Conservation (phyloP, 2,113 vertebrate species). For the Sylvietta virens region DNA sequence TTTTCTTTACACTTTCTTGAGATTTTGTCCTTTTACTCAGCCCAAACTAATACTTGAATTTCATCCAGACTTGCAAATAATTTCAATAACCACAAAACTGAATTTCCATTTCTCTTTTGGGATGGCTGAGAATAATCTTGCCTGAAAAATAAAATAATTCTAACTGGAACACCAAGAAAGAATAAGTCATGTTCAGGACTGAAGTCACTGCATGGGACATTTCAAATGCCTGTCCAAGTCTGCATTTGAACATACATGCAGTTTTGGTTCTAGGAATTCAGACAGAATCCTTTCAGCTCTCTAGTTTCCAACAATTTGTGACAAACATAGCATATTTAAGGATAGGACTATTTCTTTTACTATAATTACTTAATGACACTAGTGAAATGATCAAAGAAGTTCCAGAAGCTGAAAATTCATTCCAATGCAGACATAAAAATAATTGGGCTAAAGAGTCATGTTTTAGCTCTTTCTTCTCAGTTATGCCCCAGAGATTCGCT, state of each 20-base stretch:
- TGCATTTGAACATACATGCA: background rate
- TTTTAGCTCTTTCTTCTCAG: slow-evolving; percentile 81
- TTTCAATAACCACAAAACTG: slow-evolving; percentile 15
- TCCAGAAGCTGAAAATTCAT: slow-evolving; percentile 71
- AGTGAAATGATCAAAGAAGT: slow-evolving; percentile 52
- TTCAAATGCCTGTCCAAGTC: background rate
- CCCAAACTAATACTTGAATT: slow-evolving; percentile 23
- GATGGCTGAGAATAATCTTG: background rate
- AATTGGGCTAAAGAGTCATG: slow-evolving; percentile 73
- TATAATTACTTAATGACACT: slow-evolving; percentile 32
- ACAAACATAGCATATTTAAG: background rate
- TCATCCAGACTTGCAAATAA: slow-evolving; percentile 13
- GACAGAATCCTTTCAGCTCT: slow-evolving; percentile 20
- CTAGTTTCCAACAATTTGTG: background rate
- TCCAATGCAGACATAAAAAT: slow-evolving; percentile 73
- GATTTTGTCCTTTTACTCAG: background rate
- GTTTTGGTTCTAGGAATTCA: background rate
- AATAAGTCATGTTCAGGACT: background rate
- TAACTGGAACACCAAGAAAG: background rate
- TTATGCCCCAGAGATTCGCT: slow-evolving; percentile 73
- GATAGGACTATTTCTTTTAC: background rate
- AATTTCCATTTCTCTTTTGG: background rate
- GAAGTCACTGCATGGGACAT: background rate
- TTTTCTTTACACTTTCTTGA: background rate
- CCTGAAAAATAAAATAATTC: background rate